Percentiles rank a stretch among this genome's conserved stretches.
These are phyloP conservation scores for Cheirogaleus major DNA, from an alignment of 2,797 vertebrate species.

Conservation along the genomic window DNA sequence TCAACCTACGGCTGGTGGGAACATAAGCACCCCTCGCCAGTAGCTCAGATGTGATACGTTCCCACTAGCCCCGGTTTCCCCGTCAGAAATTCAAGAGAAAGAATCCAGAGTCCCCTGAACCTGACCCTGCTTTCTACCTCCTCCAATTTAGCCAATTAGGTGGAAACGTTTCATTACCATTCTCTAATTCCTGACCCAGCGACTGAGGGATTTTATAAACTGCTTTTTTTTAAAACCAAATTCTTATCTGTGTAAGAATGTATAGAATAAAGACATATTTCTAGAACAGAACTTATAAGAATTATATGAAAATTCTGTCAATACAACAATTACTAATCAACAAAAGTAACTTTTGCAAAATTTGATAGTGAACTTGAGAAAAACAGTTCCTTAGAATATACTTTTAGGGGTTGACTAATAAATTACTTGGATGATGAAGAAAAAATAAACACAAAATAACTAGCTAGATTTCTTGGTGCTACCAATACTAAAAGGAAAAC, in stretches of 20 bases:
- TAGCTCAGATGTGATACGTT: not conserved
- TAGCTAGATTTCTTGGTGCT: constrained; percentile 60
- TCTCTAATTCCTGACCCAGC: constrained; percentile 29
- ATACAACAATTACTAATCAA: not conserved
- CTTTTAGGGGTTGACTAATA: constrained; percentile 69
- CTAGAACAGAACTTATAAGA: constrained; percentile 25
- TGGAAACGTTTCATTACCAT: constrained; percentile 43
- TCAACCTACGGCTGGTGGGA: not conserved
- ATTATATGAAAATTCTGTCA: not conserved
- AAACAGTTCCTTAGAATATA: not conserved
- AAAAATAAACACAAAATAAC: constrained; percentile 74
- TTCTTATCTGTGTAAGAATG: constrained; percentile 42
- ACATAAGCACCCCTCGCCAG: not conserved
- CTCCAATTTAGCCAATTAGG: not conserved
- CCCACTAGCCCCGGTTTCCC: not conserved
- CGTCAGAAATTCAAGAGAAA: constrained; percentile 15
- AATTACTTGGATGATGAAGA: constrained; percentile 65
- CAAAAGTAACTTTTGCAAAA: constrained; percentile 59
- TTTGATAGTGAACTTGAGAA: constrained; percentile 17
- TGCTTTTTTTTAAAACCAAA: not conserved
- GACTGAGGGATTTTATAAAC: constrained; percentile 31
- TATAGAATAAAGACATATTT: constrained; percentile 43
- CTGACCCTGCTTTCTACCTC: not conserved
- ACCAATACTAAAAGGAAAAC: constrained; percentile 67
- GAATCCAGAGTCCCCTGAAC: not conserved